Percentiles rank a stretch among this genome's conserved stretches.
Evolutionary conservation across 2,888 invertebrate species (phyloP).

Genomic region (Pollenia amentaria): DNA sequence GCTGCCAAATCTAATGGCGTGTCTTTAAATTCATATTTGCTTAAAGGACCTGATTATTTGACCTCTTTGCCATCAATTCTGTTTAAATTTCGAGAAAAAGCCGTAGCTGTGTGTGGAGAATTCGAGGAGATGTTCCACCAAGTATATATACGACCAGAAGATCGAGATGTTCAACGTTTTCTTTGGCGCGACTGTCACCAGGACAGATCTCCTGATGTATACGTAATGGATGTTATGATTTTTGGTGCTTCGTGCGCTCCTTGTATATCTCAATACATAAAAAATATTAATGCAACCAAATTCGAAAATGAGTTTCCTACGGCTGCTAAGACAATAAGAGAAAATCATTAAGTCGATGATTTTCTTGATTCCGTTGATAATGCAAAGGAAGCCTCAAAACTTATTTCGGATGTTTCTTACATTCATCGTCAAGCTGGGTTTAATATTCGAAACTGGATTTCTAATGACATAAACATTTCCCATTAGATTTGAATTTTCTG

Average conservation of each 20-base stretch:
- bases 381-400: constrained; percentile 19
- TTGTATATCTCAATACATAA: background rate
- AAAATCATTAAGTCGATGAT: constrained; percentile 62
- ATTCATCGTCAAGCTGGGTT: constrained; percentile 47
- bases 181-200: background rate
- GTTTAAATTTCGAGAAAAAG: too few relatives aligned
- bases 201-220: background rate
- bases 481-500: too few relatives aligned
- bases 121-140: too few relatives aligned
- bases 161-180: constrained; percentile 12
- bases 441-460: constrained; percentile 59
- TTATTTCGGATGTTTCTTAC: constrained; percentile 27
- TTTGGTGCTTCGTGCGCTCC: background rate
- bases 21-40: constrained; percentile 13
- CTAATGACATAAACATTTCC: too few relatives aligned
- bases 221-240: constrained; percentile 3
- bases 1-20: constrained; percentile 11
- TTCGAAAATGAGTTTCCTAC: background rate
- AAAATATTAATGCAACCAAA: background rate
- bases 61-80: background rate
- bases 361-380: constrained; percentile 46
- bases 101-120: too few relatives aligned
- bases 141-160: too few relatives aligned
- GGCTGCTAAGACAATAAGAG: too few relatives aligned
- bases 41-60: too few relatives aligned